phyloP scores from a whole-genome alignment of 2,113 vertebrate genomes.

The Zosterops japonicus region DNA sequence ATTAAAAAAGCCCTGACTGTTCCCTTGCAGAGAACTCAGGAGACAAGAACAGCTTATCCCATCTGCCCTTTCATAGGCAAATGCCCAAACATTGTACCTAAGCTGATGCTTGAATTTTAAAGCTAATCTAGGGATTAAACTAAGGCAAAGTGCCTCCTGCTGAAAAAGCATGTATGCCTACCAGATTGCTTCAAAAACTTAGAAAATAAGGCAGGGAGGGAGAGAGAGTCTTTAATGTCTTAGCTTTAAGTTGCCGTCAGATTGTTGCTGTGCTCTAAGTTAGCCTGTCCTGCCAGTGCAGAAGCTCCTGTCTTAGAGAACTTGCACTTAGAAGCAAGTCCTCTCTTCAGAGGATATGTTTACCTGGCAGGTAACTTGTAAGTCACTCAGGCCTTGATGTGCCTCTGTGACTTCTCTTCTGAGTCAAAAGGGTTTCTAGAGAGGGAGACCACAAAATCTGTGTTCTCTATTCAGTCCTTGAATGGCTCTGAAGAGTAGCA shows the following conservation, averaged over 20 bases:
- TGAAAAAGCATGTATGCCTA: background rate
- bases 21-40: rapidly evolving
- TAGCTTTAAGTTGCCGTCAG: background rate
- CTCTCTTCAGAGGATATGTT: background rate
- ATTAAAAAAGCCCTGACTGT: background rate
- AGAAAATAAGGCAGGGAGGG: rapidly evolving
- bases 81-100: background rate
- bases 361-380: background rate
- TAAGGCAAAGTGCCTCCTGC: background rate
- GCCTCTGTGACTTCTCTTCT: background rate
- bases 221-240: background rate
- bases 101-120: background rate
- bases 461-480: background rate
- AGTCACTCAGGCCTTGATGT: background rate
- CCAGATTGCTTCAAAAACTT: background rate
- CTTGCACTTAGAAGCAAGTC: background rate
- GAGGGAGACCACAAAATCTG: background rate
- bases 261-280: background rate
- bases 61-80: background rate
- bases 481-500: background rate
- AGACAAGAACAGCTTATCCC: background rate
- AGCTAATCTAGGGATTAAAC: background rate
- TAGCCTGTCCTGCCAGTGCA: background rate
- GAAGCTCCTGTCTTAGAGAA: background rate
- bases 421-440: background rate